These are phyloP conservation scores for Naja naja DNA, from an alignment of 2,113 vertebrate species.

Conservation along the genomic window DNA sequence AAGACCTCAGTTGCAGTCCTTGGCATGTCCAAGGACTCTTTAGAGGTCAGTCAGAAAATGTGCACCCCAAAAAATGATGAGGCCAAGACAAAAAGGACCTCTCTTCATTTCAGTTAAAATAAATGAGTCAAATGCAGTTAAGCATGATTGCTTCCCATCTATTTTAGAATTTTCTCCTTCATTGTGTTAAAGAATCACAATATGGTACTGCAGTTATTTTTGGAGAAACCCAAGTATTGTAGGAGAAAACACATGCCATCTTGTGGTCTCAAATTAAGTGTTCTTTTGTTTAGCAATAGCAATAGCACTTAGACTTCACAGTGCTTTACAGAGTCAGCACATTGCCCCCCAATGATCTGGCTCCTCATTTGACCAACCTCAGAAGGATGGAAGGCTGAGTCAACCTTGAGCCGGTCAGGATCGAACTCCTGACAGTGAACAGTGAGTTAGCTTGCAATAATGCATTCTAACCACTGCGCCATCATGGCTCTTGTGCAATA, in stretches of 20 bases:
- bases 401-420: not conserved
- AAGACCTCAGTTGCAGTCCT: not conserved
- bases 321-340: not conserved
- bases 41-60: not conserved
- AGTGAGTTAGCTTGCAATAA: not conserved
- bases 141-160: not conserved
- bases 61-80: not conserved
- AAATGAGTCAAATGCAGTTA: not conserved
- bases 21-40: not conserved
- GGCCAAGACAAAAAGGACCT: not conserved
- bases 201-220: not conserved
- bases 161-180: not conserved
- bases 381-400: not conserved
- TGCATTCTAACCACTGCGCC: not conserved
- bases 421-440: not conserved
- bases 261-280: not conserved
- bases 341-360: not conserved
- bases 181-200: not conserved
- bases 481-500: not conserved
- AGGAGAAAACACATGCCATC: not conserved
- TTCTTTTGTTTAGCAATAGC: not conserved
- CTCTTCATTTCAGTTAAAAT: not conserved
- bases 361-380: not conserved
- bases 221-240: not conserved
- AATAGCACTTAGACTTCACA: not conserved